Conservation (phyloP, 2,113 vertebrate genomes). For the Clarias macrocephalus region DNA sequence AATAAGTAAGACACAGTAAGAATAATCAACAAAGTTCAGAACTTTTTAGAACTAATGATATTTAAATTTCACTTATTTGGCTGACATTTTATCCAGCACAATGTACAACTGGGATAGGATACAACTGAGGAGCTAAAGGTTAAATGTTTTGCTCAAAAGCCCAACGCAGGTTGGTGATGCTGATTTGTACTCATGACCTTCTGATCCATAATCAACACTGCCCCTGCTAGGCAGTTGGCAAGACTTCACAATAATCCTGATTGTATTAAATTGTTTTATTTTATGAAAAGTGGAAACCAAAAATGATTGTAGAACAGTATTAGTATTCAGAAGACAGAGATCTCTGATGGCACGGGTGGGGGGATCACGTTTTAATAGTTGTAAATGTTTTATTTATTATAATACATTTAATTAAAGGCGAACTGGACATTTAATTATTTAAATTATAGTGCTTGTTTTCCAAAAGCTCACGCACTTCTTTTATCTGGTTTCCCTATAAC, state of each 20-base stretch:
- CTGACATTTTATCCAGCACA: neutral
- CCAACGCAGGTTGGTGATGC: neutral
- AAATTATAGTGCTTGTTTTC: neutral
- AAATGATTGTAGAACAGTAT: neutral
- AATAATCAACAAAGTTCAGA: no score
- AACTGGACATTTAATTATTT: neutral
- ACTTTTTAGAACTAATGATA: no score
- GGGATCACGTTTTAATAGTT: neutral
- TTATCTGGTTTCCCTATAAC: neutral
- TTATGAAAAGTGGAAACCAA: neutral
- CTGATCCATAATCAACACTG: neutral
- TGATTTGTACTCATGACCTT: neutral
- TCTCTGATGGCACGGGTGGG: neutral
- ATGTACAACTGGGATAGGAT: neutral
- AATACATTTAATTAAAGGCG: neutral
- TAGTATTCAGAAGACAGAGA: neutral
- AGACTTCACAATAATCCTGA: neutral
- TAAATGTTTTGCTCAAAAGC: neutral
- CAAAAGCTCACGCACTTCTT: neutral
- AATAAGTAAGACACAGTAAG: neutral
- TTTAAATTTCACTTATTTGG: no score
- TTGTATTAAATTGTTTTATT: neutral
- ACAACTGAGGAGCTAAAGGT: neutral
- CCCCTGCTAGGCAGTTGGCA: neutral
- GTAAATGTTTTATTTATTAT: neutral